Base-by-base conservation (phyloP, 2,888 invertebrate genomes). In the Cheilosia pagana region DNA sequence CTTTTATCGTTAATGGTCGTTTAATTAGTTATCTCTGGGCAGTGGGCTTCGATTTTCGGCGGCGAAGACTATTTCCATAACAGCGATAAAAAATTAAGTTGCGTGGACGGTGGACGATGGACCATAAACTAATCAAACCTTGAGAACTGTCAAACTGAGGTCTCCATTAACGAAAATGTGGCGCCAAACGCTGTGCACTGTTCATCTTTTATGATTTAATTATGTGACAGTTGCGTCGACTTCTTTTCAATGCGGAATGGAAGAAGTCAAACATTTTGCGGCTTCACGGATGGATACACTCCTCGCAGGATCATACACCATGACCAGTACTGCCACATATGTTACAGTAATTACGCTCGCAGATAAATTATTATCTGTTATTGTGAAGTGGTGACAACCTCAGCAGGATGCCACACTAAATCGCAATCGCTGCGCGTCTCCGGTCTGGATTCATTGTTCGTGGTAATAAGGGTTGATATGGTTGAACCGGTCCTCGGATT, bases 301-400 rank as follows among this genome's bases (percentile, higher is more conserved):
- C 48, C 59, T 59, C 31, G 39, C 68, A 81, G 68, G 70, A 59
- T 45, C 55, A 81, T 71, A 52, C 70, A 76, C 70, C 81, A 76
- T 85, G 85, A 85, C 85, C 85, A 60, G 70, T 76, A 67, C 81
- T 85, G 85, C 81, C 85, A 81, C 85, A 85, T 85, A 85, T 85
- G 85, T 85, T 81, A 85, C 85, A 85, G 85, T 85, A 85, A 85
- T 85, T 85, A 85, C 67, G 71, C 45, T 85, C 50, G 48, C 71
- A 85, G 81, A 85, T 85, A 85, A 85, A 81, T 85, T 85, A 85
- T 85, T 76, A 67, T 81, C 81, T 74, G 48, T 53, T 75, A 65
- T 81, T 68, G 71, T 67, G 71, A 81, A 60, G 85, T 76, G 85
- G 19, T 81, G 85, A 85, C 75, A 85, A 67, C 4, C 75, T 76